Percentiles rank a stretch among this genome's conserved stretches.
phyloP scores from a whole-genome alignment of 2,797 vertebrate genomes.

The Sebastes wilsoni region DNA sequence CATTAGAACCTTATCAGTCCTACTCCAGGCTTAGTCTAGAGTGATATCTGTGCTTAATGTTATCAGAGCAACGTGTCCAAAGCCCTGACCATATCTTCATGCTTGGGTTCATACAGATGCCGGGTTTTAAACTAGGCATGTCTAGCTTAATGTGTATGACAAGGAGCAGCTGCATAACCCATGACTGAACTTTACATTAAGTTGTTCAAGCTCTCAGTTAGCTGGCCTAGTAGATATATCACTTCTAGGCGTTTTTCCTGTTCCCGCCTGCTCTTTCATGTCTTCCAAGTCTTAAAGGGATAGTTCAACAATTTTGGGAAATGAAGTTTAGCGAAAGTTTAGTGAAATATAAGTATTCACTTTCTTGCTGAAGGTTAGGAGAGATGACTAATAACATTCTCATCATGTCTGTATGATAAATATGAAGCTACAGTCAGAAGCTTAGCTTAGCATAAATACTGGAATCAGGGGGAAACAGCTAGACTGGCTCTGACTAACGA shows the following conservation, averaged over 20 bases:
- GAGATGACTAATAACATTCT: background rate
- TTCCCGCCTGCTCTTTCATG: background rate
- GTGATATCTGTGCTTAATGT: conserved; percentile 23
- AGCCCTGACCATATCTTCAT: background rate
- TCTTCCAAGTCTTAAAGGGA: background rate
- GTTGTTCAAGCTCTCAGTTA: background rate
- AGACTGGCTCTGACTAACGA: background rate
- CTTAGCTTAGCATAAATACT: background rate
- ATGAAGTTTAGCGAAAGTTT: background rate
- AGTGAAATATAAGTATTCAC: background rate
- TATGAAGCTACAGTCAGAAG: background rate
- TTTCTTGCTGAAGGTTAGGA: background rate
- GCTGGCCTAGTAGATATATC: background rate
- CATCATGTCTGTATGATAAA: background rate
- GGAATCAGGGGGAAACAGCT: background rate
- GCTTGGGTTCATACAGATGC: conserved; percentile 25
- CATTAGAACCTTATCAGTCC: conserved; percentile 30
- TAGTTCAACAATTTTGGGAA: background rate
- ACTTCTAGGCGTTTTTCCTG: background rate
- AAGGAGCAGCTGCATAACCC: conserved; percentile 2
- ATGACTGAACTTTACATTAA: background rate
- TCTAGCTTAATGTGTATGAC: background rate
- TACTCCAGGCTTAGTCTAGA: conserved; percentile 10
- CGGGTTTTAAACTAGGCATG: conserved; percentile 8
- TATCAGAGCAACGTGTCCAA: conserved; percentile 36